Conservation (phyloP, 2,113 vertebrate genomes). For the Malurus elegans region DNA sequence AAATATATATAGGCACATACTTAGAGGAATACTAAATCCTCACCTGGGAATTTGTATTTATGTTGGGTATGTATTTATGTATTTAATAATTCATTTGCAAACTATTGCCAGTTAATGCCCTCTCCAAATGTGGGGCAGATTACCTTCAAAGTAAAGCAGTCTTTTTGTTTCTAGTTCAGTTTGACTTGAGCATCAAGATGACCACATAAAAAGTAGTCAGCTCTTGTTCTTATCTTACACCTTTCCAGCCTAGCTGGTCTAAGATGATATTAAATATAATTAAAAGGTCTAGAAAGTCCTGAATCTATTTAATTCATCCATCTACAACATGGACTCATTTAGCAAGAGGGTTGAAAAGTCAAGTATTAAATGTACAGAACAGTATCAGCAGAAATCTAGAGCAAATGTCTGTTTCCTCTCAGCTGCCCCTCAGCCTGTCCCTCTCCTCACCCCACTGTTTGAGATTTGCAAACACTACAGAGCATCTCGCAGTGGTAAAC, state of each 20-base stretch:
- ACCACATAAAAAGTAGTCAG: not conserved
- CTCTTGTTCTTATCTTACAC: not conserved
- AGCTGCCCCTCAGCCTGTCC: not conserved
- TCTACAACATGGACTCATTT: not conserved
- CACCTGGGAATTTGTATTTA: not conserved
- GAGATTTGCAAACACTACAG: not conserved
- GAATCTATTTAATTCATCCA: not conserved
- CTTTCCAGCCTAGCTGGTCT: not conserved
- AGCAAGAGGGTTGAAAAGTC: not conserved
- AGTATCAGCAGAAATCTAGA: not conserved
- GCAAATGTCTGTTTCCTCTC: not conserved
- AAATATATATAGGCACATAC: not conserved
- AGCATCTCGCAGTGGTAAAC: not conserved
- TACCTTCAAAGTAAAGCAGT: not conserved
- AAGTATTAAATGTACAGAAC: not conserved
- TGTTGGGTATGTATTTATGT: not conserved
- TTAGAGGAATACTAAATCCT: not conserved
- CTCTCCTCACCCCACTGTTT: rapidly evolving
- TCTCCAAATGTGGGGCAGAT: not conserved
- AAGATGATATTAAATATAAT: not conserved
- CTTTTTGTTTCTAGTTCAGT: not conserved
- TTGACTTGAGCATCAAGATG: not conserved
- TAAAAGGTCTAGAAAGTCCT: not conserved
- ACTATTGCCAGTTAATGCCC: not conserved
- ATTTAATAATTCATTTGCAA: not conserved